Conservation (phyloP, 2,113 vertebrate species). For the Drymodes brunneopygia region DNA sequence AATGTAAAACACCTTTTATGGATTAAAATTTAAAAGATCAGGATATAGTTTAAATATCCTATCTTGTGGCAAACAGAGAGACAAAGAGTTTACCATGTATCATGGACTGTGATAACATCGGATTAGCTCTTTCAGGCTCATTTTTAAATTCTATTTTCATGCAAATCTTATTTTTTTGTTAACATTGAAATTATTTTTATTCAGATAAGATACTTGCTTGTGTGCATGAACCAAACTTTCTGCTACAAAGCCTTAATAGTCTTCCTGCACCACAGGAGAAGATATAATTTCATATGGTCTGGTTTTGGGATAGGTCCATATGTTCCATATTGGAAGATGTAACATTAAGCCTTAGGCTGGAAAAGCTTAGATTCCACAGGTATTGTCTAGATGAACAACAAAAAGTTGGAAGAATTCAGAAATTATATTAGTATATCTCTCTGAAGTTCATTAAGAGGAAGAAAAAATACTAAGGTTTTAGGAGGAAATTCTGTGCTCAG, state of each 20-base stretch:
- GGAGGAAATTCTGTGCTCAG: not conserved
- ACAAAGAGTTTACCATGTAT: not conserved
- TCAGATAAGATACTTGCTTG: not conserved
- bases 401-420: not conserved
- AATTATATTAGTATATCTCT: not conserved
- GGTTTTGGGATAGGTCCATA: not conserved
- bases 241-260: not conserved
- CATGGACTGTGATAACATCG: not conserved
- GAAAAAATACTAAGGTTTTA: not conserved
- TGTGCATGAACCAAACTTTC: not conserved
- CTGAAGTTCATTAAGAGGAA: not conserved
- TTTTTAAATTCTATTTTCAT: not conserved
- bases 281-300: not conserved
- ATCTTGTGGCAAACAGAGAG: not conserved
- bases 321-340: not conserved
- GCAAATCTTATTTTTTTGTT: not conserved
- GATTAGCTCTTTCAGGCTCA: not conserved
- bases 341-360: not conserved
- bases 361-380: not conserved
- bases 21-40: not conserved
- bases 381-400: not conserved
- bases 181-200: not conserved
- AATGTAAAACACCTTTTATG: not conserved
- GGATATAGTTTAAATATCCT: not conserved
- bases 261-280: not conserved